Base-by-base conservation (phyloP, 2,113 vertebrate genomes). In the Gobio gobio region DNA sequence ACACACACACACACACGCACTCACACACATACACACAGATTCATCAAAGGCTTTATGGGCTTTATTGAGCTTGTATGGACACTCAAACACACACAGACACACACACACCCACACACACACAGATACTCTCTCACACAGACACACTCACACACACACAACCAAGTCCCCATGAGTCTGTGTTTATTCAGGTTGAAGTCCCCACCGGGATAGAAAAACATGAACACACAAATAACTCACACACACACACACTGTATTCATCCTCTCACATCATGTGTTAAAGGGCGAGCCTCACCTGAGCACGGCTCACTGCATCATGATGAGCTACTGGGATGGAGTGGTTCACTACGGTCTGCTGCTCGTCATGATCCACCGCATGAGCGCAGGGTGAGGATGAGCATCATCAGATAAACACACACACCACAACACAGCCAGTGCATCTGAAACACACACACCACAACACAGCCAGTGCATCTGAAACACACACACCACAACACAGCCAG, bases 321-420 rank as follows among this genome's bases (percentile, higher is more conserved):
- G 96, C 43, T 98, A 98, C 91, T 99, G 98, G 98, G 96, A 97
- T 0, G 96, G 97, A 16, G 83, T 91, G 0, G 66, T 97, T 47
- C 96, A 98, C 92, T 96, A 95, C 5, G 45, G 92, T n/a, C 95
- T 99, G 43, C 96, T 96, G 90, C 94, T 98, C 54, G 8, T 88
- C 24, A 96, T 97, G 92, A 90, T 96, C 1, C 90, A 89, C 0
- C 92, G 94, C 90, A 97, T 99, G 86, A 87, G 92, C 63, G 89
- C 76, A 63, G 93, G 96, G 98, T 98, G 89, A 89, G 79, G 24
- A 49, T 59, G 20, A 16, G 5, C 5, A 2, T 10, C 4, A 43
- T 61, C 14, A 61, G 40, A 74, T 13, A 14, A 3, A 29, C 47
- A 16, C 18, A 47, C 45, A 64, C 20, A 26, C 10, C 43, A 85